phyloP scores from a whole-genome alignment of 2,888 invertebrate species.

The Eubasilissa splendida region DNA sequence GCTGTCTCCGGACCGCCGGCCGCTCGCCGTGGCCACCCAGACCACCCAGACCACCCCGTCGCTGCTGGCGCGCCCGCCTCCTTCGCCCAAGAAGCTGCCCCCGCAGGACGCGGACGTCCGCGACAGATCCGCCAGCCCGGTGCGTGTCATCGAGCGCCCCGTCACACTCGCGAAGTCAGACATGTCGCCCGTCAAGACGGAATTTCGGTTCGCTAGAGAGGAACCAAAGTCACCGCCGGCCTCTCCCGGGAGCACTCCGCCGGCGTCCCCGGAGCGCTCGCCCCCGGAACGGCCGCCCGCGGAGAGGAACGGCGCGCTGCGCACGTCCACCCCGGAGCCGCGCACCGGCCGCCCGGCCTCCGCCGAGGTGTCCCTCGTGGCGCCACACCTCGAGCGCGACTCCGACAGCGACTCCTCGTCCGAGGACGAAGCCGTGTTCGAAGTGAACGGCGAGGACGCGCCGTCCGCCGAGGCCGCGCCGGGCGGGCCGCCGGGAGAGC shows the following conservation, averaged over 20 bases:
- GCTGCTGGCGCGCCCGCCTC: slow-evolving; percentile 66
- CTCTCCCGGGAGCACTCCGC: slow-evolving; percentile 60
- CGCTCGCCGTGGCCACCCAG: slow-evolving; percentile 58
- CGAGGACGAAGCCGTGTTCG: slow-evolving; percentile 56
- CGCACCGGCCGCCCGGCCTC: slow-evolving; percentile 58
- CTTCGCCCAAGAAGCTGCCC: slow-evolving; percentile 63
- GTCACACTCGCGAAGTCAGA: slow-evolving; percentile 43
- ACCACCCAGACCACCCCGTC: slow-evolving; percentile 61
- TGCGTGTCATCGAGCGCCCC: slow-evolving; percentile 49
- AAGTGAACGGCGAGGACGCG: slow-evolving; percentile 57
- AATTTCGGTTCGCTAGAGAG: slow-evolving; percentile 36
- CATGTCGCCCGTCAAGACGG: slow-evolving; percentile 41
- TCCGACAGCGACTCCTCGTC: slow-evolving; percentile 58
- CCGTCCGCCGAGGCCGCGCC: slow-evolving; percentile 68
- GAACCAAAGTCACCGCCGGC: slow-evolving; percentile 13
- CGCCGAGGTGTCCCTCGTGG: neutral
- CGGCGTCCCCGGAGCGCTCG: slow-evolving; percentile 47
- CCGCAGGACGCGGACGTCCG: slow-evolving; percentile 38
- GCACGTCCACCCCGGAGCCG: slow-evolving; percentile 60
- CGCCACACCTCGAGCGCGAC: slow-evolving; percentile 27
- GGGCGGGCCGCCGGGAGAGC: slow-evolving; percentile 77
- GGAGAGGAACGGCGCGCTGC: slow-evolving; percentile 59
- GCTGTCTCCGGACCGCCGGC: slow-evolving; percentile 58
- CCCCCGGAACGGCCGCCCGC: slow-evolving; percentile 54
- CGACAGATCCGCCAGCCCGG: slow-evolving; percentile 53